Base-by-base conservation (phyloP, 2,113 vertebrate genomes). In the Gnathonemus echidnorhynchus region DNA sequence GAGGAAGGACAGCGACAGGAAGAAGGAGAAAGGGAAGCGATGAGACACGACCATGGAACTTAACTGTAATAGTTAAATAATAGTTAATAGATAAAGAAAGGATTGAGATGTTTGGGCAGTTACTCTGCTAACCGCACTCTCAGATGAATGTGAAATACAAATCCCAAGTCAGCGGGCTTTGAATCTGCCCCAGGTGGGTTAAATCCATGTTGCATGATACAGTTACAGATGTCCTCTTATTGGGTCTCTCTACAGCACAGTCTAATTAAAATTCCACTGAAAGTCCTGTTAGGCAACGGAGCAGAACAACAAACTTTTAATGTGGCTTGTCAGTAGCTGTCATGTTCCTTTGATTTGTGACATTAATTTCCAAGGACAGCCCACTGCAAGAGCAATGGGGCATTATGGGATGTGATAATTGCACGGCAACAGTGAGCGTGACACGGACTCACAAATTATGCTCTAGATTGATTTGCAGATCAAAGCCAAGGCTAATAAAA, bases 341-440 rank as follows among this genome's bases (percentile, higher is more conserved):
- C n/a, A n/a, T 88, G 35, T 24, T 42, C 27, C 7, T 35, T 88
- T 42, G 39, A 66, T 88, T 62, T 31, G 31, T 88, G 27, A 45
- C 24, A 15, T 88, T 66, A 24, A 21, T 88, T 66, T 35, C 39
- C 11, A n/a, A 27, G 24, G 56, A 45, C 19, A 10, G 17, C 45
- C 35, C 42, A 13, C 45, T 66, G 21, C 27, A 88, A 45, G 19
- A 66, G 87, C 27, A 24, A 88, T n/a, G 87, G 21, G 87, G 35
- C 35, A 48, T 45, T 88, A 45, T 88, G 53, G 42, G 39, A 88
- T 42, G 13, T 62, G 87, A 88, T 88, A 39, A 88, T 88, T 88
- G 21, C 39, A 8, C 39, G 8, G 13, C 42, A 62, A 66, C 35
- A 42, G 74, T 39, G 3, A 80, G 31, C 15, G 31, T 77, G 70